phyloP scores from a whole-genome alignment of 2,113 vertebrate species.

The Sminthopsis crassicaudata region DNA sequence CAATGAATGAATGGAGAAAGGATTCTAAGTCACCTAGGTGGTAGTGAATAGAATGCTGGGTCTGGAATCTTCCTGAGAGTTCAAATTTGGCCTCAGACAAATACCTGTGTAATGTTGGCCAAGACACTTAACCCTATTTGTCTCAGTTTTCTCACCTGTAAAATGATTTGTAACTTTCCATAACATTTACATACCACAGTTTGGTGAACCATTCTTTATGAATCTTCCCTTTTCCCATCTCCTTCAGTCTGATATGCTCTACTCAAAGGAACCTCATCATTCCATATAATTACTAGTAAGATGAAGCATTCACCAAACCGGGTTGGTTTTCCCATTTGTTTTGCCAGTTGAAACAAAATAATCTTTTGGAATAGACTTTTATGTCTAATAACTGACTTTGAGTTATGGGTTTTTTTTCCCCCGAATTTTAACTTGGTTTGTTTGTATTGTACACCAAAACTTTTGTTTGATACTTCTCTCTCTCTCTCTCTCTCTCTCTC shows the following conservation, averaged over 20 bases:
- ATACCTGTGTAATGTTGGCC: background rate
- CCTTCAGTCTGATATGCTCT: background rate
- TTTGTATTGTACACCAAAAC: constrained; percentile 27
- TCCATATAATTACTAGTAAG: background rate
- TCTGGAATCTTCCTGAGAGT: background rate
- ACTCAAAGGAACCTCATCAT: background rate
- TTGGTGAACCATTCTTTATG: background rate
- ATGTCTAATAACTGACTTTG: background rate
- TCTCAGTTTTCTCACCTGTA: background rate
- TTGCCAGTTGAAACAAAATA: background rate
- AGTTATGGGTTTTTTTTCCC: background rate
- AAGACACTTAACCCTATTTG: background rate
- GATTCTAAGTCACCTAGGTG: no score
- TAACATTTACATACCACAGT: background rate
- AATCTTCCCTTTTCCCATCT: background rate
- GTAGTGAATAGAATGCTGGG: no score
- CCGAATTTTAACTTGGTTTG: background rate
- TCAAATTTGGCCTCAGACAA: background rate
- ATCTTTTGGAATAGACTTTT: background rate
- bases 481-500: background rate
- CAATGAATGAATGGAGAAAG: no score
- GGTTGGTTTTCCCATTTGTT: background rate
- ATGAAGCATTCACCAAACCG: background rate
- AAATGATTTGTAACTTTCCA: background rate
- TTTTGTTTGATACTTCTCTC: constrained; percentile 20